A percentile compares a stretch with the other conserved stretches of the same genome.
phyloP scores from a whole-genome alignment of 2,113 vertebrate genomes.

The Cervus canadensis region DNA sequence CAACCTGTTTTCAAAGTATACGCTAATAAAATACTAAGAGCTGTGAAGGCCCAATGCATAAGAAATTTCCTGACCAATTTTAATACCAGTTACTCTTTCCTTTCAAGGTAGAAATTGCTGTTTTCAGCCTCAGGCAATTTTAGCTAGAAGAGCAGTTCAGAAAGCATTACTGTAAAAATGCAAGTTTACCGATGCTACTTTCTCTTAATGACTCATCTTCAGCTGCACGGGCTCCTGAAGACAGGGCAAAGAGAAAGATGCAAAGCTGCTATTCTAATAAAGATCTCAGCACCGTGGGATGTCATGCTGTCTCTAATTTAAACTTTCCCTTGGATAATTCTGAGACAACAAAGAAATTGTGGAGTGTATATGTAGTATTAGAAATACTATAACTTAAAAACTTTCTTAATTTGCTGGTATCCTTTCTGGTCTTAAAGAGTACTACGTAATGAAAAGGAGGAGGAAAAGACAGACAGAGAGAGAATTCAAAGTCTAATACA shows the following conservation, averaged over 20 bases:
- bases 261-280: neutral
- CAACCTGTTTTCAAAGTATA: neutral
- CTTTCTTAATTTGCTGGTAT: neutral
- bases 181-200: neutral
- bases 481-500: neutral
- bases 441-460: neutral
- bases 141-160: conserved; percentile 41
- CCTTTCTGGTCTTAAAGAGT: neutral
- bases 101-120: conserved; percentile 16
- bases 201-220: conserved; percentile 39
- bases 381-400: neutral
- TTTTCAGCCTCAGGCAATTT: neutral
- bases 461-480: neutral
- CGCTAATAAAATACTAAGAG: neutral
- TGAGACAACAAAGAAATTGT: neutral
- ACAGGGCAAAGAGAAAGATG: neutral
- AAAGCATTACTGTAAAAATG: conserved; percentile 22
- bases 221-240: neutral
- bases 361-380: neutral
- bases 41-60: neutral
- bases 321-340: neutral
- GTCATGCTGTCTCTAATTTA: neutral
- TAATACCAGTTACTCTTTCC: neutral
- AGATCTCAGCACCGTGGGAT: neutral
- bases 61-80: neutral